Percentiles rank a stretch among this genome's conserved stretches.
These are phyloP conservation scores for Hyles euphorbiae DNA, from an alignment of 1,140 invertebrate genomes.

Conservation along the genomic window DNA sequence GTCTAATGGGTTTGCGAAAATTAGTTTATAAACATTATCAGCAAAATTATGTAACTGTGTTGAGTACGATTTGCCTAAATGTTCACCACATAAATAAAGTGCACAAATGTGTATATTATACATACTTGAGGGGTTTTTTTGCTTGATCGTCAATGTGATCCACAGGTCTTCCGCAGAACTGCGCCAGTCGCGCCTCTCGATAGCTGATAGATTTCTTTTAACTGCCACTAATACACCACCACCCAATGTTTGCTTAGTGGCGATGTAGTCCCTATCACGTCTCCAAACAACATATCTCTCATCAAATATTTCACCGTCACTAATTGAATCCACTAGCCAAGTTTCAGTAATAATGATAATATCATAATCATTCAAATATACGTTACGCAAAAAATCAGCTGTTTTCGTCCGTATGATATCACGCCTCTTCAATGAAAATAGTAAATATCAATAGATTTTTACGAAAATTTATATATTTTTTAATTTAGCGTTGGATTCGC, in stretches of 20 bases:
- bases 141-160: slow-evolving; percentile 13
- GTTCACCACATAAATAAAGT: slow-evolving; percentile 21
- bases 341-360: slow-evolving; percentile 9
- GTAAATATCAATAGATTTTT: too few relatives aligned
- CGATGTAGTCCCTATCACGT: slow-evolving; percentile 14
- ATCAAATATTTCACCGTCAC: slow-evolving; percentile 10
- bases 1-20: slow-evolving; percentile 7
- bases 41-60: slow-evolving; percentile 14
- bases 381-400: background rate
- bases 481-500: too few relatives aligned
- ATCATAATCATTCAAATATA: slow-evolving; percentile 11
- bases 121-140: background rate
- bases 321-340: slow-evolving; percentile 11
- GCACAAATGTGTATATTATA: slow-evolving; percentile 18
- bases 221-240: slow-evolving; percentile 20
- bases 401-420: slow-evolving; percentile 6
- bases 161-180: slow-evolving; percentile 22
- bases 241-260: slow-evolving; percentile 1
- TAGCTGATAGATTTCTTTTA: slow-evolving; percentile 6
- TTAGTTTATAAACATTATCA: too few relatives aligned
- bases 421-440: too few relatives aligned
- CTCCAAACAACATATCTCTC: slow-evolving; percentile 13
- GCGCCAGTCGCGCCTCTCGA: slow-evolving; percentile 13
- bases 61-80: slow-evolving; percentile 14
- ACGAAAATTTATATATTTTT: too few relatives aligned